Evolutionary conservation across 1,140 invertebrate genomes (phyloP).

Genomic region (Apocrypta bakeri): DNA sequence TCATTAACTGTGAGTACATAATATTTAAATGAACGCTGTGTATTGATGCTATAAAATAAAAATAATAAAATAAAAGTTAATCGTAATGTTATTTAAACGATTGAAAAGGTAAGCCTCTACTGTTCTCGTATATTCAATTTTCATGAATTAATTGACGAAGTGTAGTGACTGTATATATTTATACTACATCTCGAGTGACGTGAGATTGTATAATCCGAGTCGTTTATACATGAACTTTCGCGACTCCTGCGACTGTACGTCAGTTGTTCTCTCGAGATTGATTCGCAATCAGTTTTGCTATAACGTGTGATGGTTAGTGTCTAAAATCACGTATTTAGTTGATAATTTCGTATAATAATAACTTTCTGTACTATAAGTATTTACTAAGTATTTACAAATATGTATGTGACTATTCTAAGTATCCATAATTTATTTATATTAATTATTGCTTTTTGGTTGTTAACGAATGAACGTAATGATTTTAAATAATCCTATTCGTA

Average conservation of each 20-base stretch:
- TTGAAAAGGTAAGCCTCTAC: background rate
- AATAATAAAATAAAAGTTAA: no score
- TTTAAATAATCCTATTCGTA: background rate
- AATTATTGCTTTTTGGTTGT: no score
- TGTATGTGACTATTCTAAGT: background rate
- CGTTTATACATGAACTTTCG: conserved; percentile 43
- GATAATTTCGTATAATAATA: no score
- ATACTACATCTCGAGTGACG: background rate
- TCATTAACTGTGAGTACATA: no score
- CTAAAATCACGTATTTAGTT: no score
- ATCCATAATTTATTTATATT: background rate
- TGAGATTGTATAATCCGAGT: conserved; percentile 20
- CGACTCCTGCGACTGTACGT: background rate
- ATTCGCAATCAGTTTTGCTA: conserved; percentile 60
- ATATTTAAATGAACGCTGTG: no score
- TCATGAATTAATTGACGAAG: conserved; percentile 31
- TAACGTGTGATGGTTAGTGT: background rate
- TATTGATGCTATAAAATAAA: no score
- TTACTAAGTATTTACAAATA: no score
- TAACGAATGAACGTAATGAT: background rate
- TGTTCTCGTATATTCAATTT: conserved; percentile 23
- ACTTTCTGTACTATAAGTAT: no score
- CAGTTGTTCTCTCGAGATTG: conserved; percentile 54
- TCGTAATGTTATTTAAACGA: conserved; percentile 35
- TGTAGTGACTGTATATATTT: background rate